phyloP scores from a whole-genome alignment of 2,113 vertebrate genomes.

The Nycticryphes semicollaris region DNA sequence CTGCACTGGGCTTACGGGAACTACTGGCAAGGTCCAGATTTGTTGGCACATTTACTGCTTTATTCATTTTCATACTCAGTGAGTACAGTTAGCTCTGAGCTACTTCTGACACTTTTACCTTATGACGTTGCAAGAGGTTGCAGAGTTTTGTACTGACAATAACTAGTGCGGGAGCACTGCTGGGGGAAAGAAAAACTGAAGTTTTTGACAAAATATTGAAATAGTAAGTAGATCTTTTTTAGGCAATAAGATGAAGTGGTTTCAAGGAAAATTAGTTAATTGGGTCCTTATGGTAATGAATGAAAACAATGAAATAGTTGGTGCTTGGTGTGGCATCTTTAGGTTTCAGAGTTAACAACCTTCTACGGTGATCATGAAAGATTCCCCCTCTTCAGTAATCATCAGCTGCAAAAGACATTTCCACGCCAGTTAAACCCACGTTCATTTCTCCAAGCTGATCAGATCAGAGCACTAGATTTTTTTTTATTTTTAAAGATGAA shows the following conservation, averaged over 20 bases:
- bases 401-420: background rate
- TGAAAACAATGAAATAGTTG: background rate
- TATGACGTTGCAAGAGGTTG: background rate
- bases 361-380: background rate
- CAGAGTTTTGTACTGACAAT: background rate
- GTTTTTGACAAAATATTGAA: background rate
- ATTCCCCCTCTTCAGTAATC: background rate
- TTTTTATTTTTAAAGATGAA: background rate
- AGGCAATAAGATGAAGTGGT: background rate
- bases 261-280: background rate
- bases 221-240: background rate
- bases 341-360: background rate
- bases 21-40: background rate
- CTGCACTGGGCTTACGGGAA: background rate
- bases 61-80: background rate
- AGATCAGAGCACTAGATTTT: background rate
- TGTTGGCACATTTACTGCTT: background rate
- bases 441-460: background rate
- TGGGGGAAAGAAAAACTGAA: background rate
- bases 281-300: background rate
- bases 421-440: background rate
- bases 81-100: background rate
- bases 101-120: background rate
- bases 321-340: background rate
- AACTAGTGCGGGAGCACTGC: background rate